phyloP scores from a whole-genome alignment of 2,888 invertebrate genomes.

The Girardia tigrina region DNA sequence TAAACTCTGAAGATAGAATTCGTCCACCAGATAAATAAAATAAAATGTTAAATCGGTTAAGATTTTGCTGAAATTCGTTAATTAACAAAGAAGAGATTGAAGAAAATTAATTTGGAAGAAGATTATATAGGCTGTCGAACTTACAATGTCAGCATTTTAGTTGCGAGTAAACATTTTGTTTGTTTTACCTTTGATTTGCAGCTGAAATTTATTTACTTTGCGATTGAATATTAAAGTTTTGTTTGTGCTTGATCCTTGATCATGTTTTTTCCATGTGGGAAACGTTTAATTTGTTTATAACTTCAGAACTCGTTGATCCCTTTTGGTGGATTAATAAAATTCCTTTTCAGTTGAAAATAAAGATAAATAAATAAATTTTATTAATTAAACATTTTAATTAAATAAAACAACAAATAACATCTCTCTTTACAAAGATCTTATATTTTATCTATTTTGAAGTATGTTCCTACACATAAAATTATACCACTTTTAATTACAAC shows the following conservation, averaged over 20 bases:
- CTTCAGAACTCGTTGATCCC: too few relatives aligned
- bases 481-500: too few relatives aligned
- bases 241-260: neutral
- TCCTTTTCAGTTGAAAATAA: too few relatives aligned
- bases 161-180: neutral
- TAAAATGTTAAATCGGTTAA: neutral
- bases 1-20: neutral
- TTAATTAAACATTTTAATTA: too few relatives aligned
- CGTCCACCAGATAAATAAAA: neutral
- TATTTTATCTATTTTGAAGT: too few relatives aligned
- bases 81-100: neutral
- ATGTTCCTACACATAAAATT: too few relatives aligned
- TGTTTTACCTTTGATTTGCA: neutral
- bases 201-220: neutral
- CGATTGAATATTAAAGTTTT: neutral
- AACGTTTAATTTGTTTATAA: too few relatives aligned
- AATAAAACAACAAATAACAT: too few relatives aligned
- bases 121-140: neutral
- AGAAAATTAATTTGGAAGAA: neutral
- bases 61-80: neutral
- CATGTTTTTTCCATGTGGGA: neutral
- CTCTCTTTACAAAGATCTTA: too few relatives aligned
- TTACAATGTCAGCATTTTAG: conserved; percentile 4
- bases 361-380: too few relatives aligned
- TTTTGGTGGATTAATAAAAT: too few relatives aligned